Conservation (phyloP, 2,888 invertebrate species). For the Labia minor region DNA sequence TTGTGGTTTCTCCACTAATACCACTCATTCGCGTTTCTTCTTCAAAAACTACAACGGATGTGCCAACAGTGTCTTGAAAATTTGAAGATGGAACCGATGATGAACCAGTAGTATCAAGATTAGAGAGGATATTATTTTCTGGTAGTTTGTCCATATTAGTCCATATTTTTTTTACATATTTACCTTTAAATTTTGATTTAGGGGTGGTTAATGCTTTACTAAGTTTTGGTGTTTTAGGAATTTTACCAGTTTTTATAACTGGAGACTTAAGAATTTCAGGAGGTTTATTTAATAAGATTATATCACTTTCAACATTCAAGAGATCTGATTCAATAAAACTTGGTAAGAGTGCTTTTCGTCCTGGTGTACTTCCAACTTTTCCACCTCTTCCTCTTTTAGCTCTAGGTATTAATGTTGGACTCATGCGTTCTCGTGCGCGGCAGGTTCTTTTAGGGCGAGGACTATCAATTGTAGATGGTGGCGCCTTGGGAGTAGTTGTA, state of each 20-base stretch:
- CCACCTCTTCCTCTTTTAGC: constrained; percentile 35
- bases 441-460: constrained; percentile 38
- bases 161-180: background rate
- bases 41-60: constrained; percentile 39
- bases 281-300: background rate
- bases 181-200: background rate
- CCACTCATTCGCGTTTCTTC: constrained; percentile 46
- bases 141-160: background rate
- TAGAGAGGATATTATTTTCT: constrained; percentile 9
- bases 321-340: too few species aligned
- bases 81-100: background rate
- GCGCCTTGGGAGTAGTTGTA: constrained; percentile 21
- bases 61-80: too few species aligned
- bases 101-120: background rate
- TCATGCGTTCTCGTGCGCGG: constrained; percentile 29
- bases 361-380: constrained; percentile 31
- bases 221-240: background rate
- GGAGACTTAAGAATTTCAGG: background rate
- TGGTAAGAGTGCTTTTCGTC: constrained; percentile 23
- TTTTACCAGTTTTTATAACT: background rate
- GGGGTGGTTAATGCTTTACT: background rate
- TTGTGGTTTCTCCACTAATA: constrained; percentile 18
- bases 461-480: constrained; percentile 27
- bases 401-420: constrained; percentile 36
- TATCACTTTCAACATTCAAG: too few species aligned